Base-by-base conservation (phyloP, 2,888 invertebrate species). In the Ferdinandea cuprea region DNA sequence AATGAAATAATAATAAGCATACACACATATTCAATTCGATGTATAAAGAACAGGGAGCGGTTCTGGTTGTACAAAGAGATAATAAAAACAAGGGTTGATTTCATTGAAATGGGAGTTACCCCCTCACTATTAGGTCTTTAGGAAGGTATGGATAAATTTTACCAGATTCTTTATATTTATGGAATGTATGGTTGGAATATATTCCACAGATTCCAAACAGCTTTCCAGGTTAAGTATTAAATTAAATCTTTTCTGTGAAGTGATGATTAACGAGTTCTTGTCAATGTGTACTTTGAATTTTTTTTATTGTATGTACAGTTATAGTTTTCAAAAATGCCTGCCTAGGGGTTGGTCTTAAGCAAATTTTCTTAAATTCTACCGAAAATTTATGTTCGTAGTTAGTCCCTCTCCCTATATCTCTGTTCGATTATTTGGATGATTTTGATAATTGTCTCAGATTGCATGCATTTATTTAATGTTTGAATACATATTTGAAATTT, bases 1-100 rank as follows among this genome's bases (percentile, higher is more conserved):
- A 44, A 35, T 66, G 17, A 69, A 69, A 69, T 61, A 44, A 76
- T 52, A 54, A 46, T 46, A 42, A 30, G 30, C 48, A 32, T 42
- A 19, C 58, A 44, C 42, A 71, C 63, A 54, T 19, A 76, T 19
- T 32, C 52, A 13, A 15, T 19, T 11, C 4, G 11, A 50, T 56
- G 54, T 42, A 54, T 72, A 21, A 66, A 50, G 46, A 65, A 65
- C 46, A 58, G 73, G 73, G 65, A 74, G 73, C 73, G 65, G 73
- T 74, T 74, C 40, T 58, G 28, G 37, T 65, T 30, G 30, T 74
- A 48, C 48, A 42, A 35, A 50, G 19, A 44, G 44, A 48, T 65
- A 65, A 48, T 56, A 37, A 25, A 48, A 74, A 40, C 65, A 25
- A 58, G 58, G 58, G 65, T 74, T 58, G 40, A 30, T 46, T 48